Evolutionary conservation across 2,797 vertebrate genomes (phyloP).

Genomic region (Coregonus suidteri): DNA sequence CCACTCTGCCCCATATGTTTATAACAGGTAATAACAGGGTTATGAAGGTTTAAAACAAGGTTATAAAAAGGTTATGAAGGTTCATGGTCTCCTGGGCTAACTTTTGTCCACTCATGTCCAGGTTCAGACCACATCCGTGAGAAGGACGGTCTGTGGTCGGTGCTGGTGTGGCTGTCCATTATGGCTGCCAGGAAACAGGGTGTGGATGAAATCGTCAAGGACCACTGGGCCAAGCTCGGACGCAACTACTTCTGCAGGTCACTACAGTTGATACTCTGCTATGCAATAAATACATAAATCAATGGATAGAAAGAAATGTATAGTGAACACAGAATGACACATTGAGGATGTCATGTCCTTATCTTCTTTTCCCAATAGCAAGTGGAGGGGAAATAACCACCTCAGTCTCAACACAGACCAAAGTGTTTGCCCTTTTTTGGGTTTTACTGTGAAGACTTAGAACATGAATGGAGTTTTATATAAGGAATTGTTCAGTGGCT

Average conservation of each 20-base stretch:
- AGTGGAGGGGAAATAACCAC: constrained; percentile 22
- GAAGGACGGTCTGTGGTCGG: constrained; percentile 97
- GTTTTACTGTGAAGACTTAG: background rate
- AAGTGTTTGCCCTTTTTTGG: background rate
- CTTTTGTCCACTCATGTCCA: constrained; percentile 48
- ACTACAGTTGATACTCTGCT: constrained; percentile 24
- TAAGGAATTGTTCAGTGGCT: background rate
- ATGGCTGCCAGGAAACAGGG: constrained; percentile 89
- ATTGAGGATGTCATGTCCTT: background rate
- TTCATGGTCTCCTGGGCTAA: background rate
- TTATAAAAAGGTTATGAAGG: background rate
- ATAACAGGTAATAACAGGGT: background rate
- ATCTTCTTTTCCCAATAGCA: background rate
- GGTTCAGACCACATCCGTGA: constrained; percentile 97
- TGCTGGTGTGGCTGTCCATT: constrained; percentile 95
- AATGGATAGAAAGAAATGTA: background rate
- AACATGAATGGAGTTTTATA: background rate
- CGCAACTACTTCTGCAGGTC: constrained; percentile 98
- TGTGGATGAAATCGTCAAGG: constrained; percentile 90
- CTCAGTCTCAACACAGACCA: background rate
- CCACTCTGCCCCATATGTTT: background rate
- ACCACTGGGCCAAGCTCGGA: constrained; percentile 95
- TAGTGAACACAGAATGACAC: background rate
- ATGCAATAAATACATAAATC: background rate
- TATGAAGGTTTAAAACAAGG: background rate